Conservation (phyloP, 2,113 vertebrate species). For the Erythrocercus mccallii region DNA sequence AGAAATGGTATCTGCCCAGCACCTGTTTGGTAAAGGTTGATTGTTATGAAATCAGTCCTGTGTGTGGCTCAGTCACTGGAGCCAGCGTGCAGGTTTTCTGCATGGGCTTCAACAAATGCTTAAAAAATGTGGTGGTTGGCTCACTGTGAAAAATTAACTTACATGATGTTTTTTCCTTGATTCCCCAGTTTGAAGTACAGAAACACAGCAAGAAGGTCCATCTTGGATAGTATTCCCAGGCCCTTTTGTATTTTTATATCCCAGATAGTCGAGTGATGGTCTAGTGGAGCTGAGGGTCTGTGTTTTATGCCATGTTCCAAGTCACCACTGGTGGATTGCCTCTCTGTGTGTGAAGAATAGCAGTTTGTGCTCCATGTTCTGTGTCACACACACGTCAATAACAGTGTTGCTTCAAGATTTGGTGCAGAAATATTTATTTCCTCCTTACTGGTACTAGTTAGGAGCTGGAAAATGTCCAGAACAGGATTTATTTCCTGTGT, state of each 20-base stretch:
- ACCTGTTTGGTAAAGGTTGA: neutral
- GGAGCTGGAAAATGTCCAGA: neutral
- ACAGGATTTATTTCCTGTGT: neutral
- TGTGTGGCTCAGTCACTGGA: neutral
- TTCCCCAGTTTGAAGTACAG: neutral
- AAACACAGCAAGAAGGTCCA: neutral
- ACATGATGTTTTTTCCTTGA: neutral
- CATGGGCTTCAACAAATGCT: neutral
- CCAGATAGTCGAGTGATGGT: neutral
- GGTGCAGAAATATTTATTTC: neutral
- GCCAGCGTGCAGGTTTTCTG: neutral
- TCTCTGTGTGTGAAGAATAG: neutral
- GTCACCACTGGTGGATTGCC: neutral
- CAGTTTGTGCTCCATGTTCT: neutral
- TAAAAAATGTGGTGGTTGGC: neutral
- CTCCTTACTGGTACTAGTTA: neutral
- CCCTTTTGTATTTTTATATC: neutral
- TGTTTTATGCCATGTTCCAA: neutral
- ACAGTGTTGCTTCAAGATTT: neutral
- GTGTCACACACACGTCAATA: neutral
- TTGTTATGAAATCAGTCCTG: fast-evolving
- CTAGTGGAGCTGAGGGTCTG: neutral
- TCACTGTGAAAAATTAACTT: neutral
- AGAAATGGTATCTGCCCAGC: neutral
- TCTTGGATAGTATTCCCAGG: neutral